A percentile compares a stretch with the other conserved stretches of the same genome.
Conservation (phyloP, 2,113 vertebrate species). For the Phodopus roborovskii region DNA sequence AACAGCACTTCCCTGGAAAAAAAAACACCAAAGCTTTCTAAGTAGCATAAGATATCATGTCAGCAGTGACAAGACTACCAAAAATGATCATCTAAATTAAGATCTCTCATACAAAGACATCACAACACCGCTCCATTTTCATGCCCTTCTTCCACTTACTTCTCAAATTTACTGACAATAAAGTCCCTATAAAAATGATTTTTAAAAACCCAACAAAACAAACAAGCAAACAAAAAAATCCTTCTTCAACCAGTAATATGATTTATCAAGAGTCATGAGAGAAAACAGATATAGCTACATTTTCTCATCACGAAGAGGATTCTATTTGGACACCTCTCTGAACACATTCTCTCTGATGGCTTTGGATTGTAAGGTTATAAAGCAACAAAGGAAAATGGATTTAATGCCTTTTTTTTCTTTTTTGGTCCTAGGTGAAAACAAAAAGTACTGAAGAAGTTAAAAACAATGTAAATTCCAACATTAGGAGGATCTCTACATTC, state of each 20-base stretch:
- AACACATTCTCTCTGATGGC: background rate
- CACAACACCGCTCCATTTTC: background rate
- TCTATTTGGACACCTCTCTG: background rate
- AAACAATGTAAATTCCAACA: conserved; percentile 50
- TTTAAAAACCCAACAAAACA: background rate
- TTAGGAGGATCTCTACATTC: background rate
- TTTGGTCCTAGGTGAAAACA: background rate
- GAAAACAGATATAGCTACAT: background rate
- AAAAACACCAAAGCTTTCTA: conserved; percentile 71
- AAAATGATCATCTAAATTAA: background rate
- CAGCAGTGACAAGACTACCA: background rate
- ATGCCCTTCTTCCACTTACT: background rate
- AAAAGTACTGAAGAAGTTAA: conserved; percentile 22
- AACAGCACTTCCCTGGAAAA: conserved; percentile 54
- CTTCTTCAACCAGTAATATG: background rate
- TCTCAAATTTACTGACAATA: conserved; percentile 4
- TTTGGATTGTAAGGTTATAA: conserved; percentile 30
- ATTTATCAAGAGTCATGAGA: background rate
- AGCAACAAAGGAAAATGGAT: background rate
- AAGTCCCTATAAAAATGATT: background rate
- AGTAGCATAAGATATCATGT: conserved; percentile 57
- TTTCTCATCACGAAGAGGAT: background rate
- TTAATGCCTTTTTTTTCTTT: background rate
- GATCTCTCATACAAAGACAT: background rate
- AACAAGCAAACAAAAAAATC: background rate